These are phyloP conservation scores for Lerema accius DNA, from an alignment of 1,140 invertebrate genomes.

Conservation along the genomic window DNA sequence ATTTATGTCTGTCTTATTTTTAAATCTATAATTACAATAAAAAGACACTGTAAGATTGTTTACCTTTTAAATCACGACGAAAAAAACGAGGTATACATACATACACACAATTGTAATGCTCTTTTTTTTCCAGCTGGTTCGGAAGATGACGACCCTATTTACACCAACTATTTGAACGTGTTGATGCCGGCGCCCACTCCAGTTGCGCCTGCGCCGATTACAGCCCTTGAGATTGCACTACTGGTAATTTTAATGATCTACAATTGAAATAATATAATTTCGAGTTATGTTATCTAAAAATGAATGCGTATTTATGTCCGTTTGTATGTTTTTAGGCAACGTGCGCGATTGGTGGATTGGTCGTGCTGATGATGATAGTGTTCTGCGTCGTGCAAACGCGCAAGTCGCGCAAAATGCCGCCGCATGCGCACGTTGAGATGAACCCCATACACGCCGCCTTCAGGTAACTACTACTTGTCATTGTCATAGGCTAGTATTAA, in stretches of 20 bases:
- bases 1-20: too few relatives aligned
- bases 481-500: too few relatives aligned
- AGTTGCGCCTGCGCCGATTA: slow-evolving; percentile 39
- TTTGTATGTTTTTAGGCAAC: slow-evolving; percentile 68
- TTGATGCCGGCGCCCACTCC: slow-evolving; percentile 59
- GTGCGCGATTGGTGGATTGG: slow-evolving; percentile 86
- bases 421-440: slow-evolving; percentile 89
- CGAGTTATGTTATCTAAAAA: too few relatives aligned
- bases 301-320: too few relatives aligned
- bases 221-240: slow-evolving; percentile 54
- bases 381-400: slow-evolving; percentile 89
- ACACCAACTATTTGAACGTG: slow-evolving; percentile 61
- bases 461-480: slow-evolving; percentile 58
- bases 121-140: slow-evolving; percentile 45
- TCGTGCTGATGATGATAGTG: slow-evolving; percentile 85
- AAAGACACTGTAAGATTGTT: too few relatives aligned
- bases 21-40: too few relatives aligned
- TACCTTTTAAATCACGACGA: too few relatives aligned
- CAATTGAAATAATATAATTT: too few relatives aligned
- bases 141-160: slow-evolving; percentile 52
- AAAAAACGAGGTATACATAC: too few relatives aligned
- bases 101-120: too few relatives aligned
- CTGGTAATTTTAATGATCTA: too few relatives aligned
- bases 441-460: slow-evolving; percentile 84
- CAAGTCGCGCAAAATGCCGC: slow-evolving; percentile 87